Evolutionary conservation across 2,888 invertebrate species (phyloP).

Genomic region (Isoperla grammatica): DNA sequence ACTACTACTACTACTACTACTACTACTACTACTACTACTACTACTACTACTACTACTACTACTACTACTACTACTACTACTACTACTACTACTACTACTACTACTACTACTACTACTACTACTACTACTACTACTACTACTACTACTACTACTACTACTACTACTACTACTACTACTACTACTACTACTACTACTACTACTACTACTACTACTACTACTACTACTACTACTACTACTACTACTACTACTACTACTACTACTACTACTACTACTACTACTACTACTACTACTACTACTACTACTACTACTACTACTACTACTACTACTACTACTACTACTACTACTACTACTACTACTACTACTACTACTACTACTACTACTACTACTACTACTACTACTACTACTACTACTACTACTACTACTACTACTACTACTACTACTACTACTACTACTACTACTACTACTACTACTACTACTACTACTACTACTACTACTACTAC

Average conservation of each 20-base stretch:
- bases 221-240: conserved; percentile 5
- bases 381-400: conserved; percentile 6
- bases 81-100: conserved; percentile 4
- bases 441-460: background rate
- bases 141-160: background rate
- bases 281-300: conserved; percentile 6
- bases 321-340: background rate
- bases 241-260: conserved; percentile 2
- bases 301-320: background rate
- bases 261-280: conserved; percentile 5
- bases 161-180: conserved; percentile 1
- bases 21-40: conserved; percentile 5
- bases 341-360: conserved; percentile 2
- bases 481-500: conserved; percentile 4
- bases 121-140: conserved; percentile 3
- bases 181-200: conserved; percentile 7
- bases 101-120: conserved; percentile 2
- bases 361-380: conserved; percentile 7
- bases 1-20: conserved; percentile 3
- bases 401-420: conserved; percentile 4
- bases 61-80: conserved; percentile 3
- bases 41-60: conserved; percentile 3
- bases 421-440: conserved; percentile 5
- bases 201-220: conserved; percentile 1
- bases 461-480: conserved; percentile 6